Base-by-base conservation (phyloP, 2,888 invertebrate genomes). In the Timema podura region DNA sequence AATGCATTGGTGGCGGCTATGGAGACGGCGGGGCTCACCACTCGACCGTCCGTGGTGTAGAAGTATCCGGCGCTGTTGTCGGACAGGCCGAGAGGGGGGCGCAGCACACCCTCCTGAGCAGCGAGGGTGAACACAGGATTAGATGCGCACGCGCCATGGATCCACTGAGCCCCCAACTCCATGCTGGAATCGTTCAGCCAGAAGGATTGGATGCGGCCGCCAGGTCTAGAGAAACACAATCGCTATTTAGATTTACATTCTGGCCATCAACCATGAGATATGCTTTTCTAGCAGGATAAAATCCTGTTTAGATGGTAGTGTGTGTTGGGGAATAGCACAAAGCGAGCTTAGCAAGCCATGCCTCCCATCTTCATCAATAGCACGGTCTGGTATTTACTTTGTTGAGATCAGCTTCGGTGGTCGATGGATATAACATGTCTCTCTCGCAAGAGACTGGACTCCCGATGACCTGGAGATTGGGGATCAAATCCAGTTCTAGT, bases 111-210 rank as follows among this genome's bases (percentile, higher is more conserved):
- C 76, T 90, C 90, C 77, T 87, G 87, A 0, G 88, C 89, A 5
- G 90, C 90, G 70, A 90, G 78, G 10, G 88, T 89, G 76, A 87
- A 91, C 30, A 90, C 85, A 0, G 91, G 88, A 78, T 91, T 90
- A 6, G 89, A 88, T 49, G 89, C 83, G 77, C 89, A 88, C 64
- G 90, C 90, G 47, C 91, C 90, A 75, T 86, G 85, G 74, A 92
- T 90, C 85, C 87, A 89, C 75, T 89, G 88, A 0, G 91, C 90
- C 0, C 92, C 92, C 85, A 92, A 85, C 80, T 92, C 92, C 47
- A 91, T 91, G 16, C 89, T 87, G 0, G 89, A 86, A 77, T 91
- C 91, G 61, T 91, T 91, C 67, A 92, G 83, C 87, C 89, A 90
- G 79, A 90, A 90, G 0, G 91, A 90, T 79, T 90, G 91, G 61